A percentile compares a stretch with the other conserved stretches of the same genome.
Evolutionary conservation across 2,888 invertebrate species (phyloP).

Genomic region (Campoplex capitator): DNA sequence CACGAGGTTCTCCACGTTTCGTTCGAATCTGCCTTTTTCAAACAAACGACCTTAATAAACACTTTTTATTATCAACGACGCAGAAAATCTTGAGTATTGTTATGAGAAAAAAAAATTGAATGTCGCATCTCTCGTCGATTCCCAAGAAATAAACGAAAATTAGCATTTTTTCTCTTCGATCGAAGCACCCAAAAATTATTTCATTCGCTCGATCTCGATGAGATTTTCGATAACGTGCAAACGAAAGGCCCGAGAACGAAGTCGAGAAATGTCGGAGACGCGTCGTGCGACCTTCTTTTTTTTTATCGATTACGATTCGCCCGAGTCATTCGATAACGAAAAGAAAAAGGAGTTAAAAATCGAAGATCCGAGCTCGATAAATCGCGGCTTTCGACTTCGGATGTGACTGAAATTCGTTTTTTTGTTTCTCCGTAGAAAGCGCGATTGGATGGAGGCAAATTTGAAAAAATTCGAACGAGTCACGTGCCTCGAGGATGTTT

Average conservation of each 20-base stretch:
- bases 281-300: neutral
- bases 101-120: neutral
- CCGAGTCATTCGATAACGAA: neutral
- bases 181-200: neutral
- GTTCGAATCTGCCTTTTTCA: neutral
- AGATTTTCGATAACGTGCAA: neutral
- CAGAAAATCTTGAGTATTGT: neutral
- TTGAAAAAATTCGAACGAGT: neutral
- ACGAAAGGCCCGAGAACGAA: neutral
- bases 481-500: neutral
- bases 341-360: neutral
- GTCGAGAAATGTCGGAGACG: neutral
- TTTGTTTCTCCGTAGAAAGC: neutral
- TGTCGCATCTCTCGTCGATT: neutral
- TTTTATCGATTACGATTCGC: conserved; percentile 1
- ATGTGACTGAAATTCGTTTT: neutral
- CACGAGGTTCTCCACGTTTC: neutral
- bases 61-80: neutral
- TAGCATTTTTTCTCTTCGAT: neutral
- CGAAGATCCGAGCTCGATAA: neutral
- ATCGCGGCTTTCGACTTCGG: neutral
- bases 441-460: neutral
- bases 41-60: neutral
- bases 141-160: neutral
- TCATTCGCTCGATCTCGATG: neutral